phyloP scores from a whole-genome alignment of 2,113 vertebrate species.

The Chroicocephalus ridibundus region DNA sequence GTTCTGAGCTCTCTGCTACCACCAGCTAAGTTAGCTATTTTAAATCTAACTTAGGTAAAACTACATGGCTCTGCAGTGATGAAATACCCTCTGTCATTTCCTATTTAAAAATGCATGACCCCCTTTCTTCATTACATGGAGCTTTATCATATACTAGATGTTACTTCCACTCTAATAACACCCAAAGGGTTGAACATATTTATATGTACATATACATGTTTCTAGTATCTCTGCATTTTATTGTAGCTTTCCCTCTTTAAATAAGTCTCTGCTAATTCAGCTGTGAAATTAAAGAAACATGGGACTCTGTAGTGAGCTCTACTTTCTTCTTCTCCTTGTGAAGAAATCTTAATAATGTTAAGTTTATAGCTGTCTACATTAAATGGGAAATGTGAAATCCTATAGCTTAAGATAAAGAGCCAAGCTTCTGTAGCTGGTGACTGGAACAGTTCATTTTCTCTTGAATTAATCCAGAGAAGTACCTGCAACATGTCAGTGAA shows the following conservation, averaged over 20 bases:
- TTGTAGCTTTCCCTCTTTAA: background rate
- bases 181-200: conserved; percentile 23
- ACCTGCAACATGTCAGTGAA: background rate
- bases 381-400: background rate
- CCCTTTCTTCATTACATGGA: background rate
- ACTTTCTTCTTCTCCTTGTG: background rate
- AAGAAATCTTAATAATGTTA: conserved; percentile 15
- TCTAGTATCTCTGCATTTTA: background rate
- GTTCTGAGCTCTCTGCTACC: background rate
- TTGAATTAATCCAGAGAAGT: background rate
- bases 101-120: conserved; percentile 17
- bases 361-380: background rate
- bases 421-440: background rate
- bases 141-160: background rate
- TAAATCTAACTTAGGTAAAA: background rate
- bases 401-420: background rate
- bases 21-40: background rate
- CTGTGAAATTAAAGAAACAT: conserved; percentile 54
- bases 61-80: background rate
- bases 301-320: background rate
- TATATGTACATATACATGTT: background rate
- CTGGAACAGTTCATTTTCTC: background rate
- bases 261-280: conserved; percentile 12
- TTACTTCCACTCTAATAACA: conserved; percentile 21
- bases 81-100: conserved; percentile 18